Evolutionary conservation across 2,888 invertebrate species (phyloP).

Genomic region (Tipula helvola): DNA sequence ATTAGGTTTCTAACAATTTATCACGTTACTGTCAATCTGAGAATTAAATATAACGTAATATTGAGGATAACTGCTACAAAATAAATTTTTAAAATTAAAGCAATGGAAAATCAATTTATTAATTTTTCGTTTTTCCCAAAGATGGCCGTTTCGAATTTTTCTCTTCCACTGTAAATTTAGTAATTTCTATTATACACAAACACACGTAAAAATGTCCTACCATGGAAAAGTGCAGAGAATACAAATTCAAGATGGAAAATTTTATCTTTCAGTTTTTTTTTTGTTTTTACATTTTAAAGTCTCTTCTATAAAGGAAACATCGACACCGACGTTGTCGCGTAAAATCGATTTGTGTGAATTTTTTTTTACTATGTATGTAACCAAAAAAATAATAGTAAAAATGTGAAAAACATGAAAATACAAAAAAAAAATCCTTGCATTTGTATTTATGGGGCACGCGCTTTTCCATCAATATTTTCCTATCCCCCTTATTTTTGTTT

Average conservation of each 20-base stretch:
- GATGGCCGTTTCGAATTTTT: neutral
- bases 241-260: neutral
- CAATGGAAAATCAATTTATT: neutral
- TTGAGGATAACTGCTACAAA: no score
- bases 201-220: neutral
- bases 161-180: neutral
- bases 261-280: neutral
- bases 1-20: no score
- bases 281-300: neutral
- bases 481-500: neutral
- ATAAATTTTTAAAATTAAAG: no score
- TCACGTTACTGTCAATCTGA: no score
- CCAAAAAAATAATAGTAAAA: neutral
- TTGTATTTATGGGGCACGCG: constrained; percentile 4
- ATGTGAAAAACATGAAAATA: neutral
- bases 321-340: constrained; percentile 5
- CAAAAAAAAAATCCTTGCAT: neutral
- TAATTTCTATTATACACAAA: neutral
- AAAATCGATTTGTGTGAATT: constrained; percentile 6
- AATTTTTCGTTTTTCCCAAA: neutral
- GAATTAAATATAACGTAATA: no score
- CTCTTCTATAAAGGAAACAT: neutral
- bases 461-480: neutral
- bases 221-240: neutral
- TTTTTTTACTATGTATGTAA: neutral